A percentile compares a stretch with the other conserved stretches of the same genome.
Evolutionary conservation across 1,140 invertebrate genomes (phyloP).

Genomic region (Trichoplusia ni): DNA sequence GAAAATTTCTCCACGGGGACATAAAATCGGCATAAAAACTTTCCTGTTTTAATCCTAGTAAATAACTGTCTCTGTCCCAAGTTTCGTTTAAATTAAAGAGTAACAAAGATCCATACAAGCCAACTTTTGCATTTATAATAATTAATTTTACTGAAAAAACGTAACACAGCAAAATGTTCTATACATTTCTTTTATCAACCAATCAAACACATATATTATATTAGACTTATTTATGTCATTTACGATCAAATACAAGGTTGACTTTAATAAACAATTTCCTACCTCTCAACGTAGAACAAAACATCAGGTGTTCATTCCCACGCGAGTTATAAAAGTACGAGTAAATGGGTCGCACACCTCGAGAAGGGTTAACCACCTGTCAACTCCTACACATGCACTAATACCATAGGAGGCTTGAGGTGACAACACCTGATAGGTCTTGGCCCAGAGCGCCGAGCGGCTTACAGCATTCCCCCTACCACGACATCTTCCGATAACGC

Average conservation of each 20-base stretch:
- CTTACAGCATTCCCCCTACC: not conserved
- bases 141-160: too few relatives aligned
- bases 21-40: too few relatives aligned
- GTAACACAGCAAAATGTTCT: too few relatives aligned
- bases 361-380: slow-evolving; percentile 9
- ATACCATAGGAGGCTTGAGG: slow-evolving; percentile 2
- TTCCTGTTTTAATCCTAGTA: too few relatives aligned
- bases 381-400: not conserved
- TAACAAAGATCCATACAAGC: too few relatives aligned
- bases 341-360: slow-evolving; percentile 6
- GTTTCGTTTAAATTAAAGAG: too few relatives aligned
- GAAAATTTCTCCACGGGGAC: too few relatives aligned
- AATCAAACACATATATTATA: too few relatives aligned
- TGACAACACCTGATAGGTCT: slow-evolving; percentile 17
- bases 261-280: not conserved
- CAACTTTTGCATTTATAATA: too few relatives aligned
- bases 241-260: not conserved
- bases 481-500: not conserved
- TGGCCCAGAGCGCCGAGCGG: not conserved
- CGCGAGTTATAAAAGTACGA: slow-evolving; percentile 5
- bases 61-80: too few relatives aligned
- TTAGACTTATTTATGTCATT: not conserved
- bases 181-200: too few relatives aligned
- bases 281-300: not conserved
- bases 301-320: not conserved